Conservation (phyloP, 1,140 invertebrate genomes). For the Apis laboriosa region DNA sequence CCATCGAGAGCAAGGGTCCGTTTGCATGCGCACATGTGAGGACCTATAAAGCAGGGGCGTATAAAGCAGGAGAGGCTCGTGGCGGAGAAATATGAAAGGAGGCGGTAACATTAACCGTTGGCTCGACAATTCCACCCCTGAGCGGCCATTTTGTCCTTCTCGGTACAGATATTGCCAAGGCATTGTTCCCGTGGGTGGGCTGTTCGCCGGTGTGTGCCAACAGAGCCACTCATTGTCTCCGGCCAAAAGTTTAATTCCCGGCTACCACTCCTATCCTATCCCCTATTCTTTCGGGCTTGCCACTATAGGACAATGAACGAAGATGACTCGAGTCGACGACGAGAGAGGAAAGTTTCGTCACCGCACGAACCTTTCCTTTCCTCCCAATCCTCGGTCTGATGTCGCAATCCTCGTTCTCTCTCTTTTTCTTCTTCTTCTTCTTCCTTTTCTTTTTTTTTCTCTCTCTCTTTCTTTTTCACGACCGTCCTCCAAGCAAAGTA, state of each 20-base stretch:
- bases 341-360: slow-evolving; percentile 54
- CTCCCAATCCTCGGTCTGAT: background rate
- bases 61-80: background rate
- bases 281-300: slow-evolving; percentile 39
- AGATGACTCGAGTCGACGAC: slow-evolving; percentile 33
- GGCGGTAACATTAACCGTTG: slow-evolving; percentile 48
- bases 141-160: slow-evolving; percentile 23
- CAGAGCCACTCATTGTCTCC: slow-evolving; percentile 58
- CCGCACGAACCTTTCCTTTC: background rate
- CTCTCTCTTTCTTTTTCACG: background rate
- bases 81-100: slow-evolving; percentile 36
- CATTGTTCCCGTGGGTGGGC: slow-evolving; percentile 58
- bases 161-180: slow-evolving; percentile 56
- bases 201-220: slow-evolving; percentile 55
- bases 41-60: too few species aligned
- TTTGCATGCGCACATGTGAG: slow-evolving; percentile 2
- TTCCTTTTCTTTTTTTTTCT: background rate
- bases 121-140: background rate
- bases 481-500: too few species aligned
- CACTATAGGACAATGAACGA: slow-evolving; percentile 63
- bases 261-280: slow-evolving; percentile 37
- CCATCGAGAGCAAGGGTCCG: background rate
- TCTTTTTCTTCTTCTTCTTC: background rate
- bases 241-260: slow-evolving; percentile 65
- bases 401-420: background rate